Percentiles rank a stretch among this genome's conserved stretches.
Evolutionary conservation across 2,797 vertebrate species (phyloP).

Genomic region (Eospalax fontanierii): DNA sequence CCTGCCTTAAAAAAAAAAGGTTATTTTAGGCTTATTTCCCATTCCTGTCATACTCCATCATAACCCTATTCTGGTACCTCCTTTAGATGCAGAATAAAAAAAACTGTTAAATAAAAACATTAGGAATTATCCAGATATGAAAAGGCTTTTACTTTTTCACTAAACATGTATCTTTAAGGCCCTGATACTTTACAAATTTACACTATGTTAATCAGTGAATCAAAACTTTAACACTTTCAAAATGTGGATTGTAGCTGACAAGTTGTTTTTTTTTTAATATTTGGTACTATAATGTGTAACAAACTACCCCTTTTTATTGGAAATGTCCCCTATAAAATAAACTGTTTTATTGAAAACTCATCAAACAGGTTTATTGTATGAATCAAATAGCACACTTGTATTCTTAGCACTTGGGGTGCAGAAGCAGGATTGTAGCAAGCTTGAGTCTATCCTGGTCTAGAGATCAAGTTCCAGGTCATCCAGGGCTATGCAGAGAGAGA

Average conservation of each 20-base stretch:
- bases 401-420: neutral
- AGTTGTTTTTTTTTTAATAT: neutral
- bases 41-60: neutral
- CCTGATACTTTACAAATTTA: slow-evolving; percentile 32
- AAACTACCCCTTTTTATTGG: slow-evolving; percentile 8
- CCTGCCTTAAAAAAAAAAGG: too few relatives aligned
- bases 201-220: neutral
- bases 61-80: neutral
- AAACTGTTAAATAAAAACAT: slow-evolving; percentile 11
- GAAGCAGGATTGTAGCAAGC: neutral
- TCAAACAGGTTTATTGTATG: neutral
- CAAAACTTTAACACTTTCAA: slow-evolving; percentile 43
- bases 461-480: neutral
- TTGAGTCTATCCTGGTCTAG: neutral
- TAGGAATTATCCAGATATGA: slow-evolving; percentile 42
- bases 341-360: slow-evolving; percentile 31
- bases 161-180: slow-evolving; percentile 49
- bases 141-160: slow-evolving; percentile 16
- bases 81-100: slow-evolving; percentile 38
- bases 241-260: neutral
- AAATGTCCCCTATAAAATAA: slow-evolving; percentile 29
- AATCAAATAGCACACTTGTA: neutral
- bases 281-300: neutral
- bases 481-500: neutral
- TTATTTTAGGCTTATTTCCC: slow-evolving; percentile 36